Conservation (phyloP, 2,888 invertebrate genomes). For the Apoda limacodes region DNA sequence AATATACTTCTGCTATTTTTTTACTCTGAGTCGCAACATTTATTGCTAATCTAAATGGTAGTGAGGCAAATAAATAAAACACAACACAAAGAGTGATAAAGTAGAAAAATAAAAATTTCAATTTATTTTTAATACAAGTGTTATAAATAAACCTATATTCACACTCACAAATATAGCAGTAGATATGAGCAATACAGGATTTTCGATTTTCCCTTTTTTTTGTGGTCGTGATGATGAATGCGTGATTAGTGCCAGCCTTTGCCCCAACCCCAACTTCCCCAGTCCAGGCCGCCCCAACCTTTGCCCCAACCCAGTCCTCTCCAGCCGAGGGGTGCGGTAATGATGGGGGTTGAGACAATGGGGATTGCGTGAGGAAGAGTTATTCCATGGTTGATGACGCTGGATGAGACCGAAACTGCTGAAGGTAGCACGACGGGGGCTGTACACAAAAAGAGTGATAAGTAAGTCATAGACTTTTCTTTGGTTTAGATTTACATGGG, state of each 20-base stretch:
- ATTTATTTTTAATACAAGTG: conserved; percentile 3
- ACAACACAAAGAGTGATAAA: conserved; percentile 13
- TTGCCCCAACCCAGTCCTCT: conserved; percentile 3
- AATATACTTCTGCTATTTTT: no score
- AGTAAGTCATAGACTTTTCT: no score
- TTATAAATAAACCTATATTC: conserved; percentile 1
- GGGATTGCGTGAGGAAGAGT: conserved; percentile 28
- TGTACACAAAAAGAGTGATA: conserved; percentile 25
- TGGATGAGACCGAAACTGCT: conserved; percentile 33
- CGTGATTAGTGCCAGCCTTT: conserved; percentile 20
- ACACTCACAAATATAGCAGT: no score
- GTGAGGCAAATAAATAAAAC: conserved; percentile 20
- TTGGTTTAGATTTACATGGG: no score
- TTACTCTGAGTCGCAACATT: conserved; percentile 2
- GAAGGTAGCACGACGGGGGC: conserved; percentile 23
- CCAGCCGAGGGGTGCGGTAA: conserved; percentile 24
- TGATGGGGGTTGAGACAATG: conserved; percentile 26
- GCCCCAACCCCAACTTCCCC: conserved; percentile 19
- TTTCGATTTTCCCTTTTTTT: no score
- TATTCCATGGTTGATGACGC: conserved; percentile 40
- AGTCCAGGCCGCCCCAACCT: conserved; percentile 20
- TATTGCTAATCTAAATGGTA: conserved; percentile 1
- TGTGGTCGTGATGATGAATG: no score
- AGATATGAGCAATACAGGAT: no score
- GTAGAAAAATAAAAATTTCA: conserved; percentile 12